Percentiles rank a stretch among this genome's conserved stretches.
Conservation (phyloP, 2,113 vertebrate species). For the Hippocampus abdominalis region DNA sequence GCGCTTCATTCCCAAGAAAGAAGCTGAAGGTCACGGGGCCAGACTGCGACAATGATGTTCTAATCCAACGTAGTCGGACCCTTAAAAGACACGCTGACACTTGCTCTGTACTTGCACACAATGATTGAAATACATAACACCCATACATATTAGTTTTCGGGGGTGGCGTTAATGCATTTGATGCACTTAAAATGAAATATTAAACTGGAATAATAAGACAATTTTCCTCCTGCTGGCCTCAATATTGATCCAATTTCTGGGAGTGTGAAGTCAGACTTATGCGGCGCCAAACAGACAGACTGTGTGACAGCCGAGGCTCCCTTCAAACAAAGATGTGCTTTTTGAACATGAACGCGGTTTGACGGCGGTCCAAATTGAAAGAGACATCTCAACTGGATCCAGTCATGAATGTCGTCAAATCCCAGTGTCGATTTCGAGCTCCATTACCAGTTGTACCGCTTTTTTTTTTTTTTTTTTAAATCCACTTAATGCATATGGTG, state of each 20-base stretch:
- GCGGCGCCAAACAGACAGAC: slow-evolving; percentile 44
- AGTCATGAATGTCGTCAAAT: slow-evolving; percentile 36
- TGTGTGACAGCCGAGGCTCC: slow-evolving; percentile 27
- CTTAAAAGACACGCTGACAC: background rate
- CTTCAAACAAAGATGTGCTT: slow-evolving; percentile 34
- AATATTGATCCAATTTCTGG: slow-evolving; percentile 57
- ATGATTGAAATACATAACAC: background rate
- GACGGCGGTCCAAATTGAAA: slow-evolving; percentile 42
- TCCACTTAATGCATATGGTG: background rate
- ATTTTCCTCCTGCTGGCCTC: slow-evolving; percentile 35
- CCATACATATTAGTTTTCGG: slow-evolving; percentile 9
- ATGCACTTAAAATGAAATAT: slow-evolving; percentile 13
- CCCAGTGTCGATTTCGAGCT: slow-evolving; percentile 41
- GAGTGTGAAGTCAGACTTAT: slow-evolving; percentile 29
- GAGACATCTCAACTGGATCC: slow-evolving; percentile 27
- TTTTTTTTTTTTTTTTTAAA: background rate
- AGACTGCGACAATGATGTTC: background rate
- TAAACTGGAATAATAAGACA: slow-evolving; percentile 32
- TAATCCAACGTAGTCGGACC: background rate
- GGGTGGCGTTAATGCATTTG: slow-evolving; percentile 24
- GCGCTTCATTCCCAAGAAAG: background rate
- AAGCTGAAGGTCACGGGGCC: background rate
- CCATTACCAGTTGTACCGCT: slow-evolving; percentile 4
- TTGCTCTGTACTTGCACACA: background rate
- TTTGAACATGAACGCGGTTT: slow-evolving; percentile 40